phyloP scores from a whole-genome alignment of 2,113 vertebrate species.

The Petrocephalus zakoni region DNA sequence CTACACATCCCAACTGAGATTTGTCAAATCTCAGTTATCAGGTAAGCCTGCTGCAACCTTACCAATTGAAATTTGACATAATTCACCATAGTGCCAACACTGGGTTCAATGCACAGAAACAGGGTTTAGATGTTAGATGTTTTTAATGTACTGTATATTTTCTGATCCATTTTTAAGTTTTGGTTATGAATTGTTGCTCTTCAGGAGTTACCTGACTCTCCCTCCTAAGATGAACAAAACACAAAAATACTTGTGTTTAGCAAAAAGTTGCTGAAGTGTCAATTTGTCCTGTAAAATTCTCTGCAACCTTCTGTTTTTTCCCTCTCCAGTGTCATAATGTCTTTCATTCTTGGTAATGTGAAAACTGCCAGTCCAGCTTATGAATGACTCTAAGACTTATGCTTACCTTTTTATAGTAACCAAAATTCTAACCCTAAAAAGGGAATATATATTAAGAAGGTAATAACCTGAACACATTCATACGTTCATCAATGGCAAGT shows the following conservation, averaged over 20 bases:
- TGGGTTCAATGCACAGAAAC: neutral
- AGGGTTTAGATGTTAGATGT: neutral
- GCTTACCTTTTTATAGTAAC: neutral
- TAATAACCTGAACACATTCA: neutral
- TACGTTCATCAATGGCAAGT: neutral
- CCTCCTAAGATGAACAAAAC: no score
- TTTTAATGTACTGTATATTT: neutral
- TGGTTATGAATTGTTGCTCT: neutral
- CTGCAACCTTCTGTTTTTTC: neutral
- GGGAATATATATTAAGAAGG: neutral
- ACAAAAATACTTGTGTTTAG: no score
- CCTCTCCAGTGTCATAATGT: neutral
- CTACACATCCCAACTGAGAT: slow-evolving; percentile 32
- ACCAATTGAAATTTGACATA: slow-evolving; percentile 28
- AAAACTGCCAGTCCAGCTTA: neutral
- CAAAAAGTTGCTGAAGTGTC: no score
- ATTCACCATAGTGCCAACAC: slow-evolving; percentile 17
- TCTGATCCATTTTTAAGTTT: neutral
- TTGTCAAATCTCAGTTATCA: slow-evolving; percentile 40
- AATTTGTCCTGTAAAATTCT: neutral
- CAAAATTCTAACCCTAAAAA: neutral
- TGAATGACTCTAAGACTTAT: neutral
- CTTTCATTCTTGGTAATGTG: neutral
- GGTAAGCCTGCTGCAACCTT: slow-evolving; percentile 35
- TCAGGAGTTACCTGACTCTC: neutral